Conservation (phyloP, 1,140 invertebrate species). For the Asobara japonica region DNA sequence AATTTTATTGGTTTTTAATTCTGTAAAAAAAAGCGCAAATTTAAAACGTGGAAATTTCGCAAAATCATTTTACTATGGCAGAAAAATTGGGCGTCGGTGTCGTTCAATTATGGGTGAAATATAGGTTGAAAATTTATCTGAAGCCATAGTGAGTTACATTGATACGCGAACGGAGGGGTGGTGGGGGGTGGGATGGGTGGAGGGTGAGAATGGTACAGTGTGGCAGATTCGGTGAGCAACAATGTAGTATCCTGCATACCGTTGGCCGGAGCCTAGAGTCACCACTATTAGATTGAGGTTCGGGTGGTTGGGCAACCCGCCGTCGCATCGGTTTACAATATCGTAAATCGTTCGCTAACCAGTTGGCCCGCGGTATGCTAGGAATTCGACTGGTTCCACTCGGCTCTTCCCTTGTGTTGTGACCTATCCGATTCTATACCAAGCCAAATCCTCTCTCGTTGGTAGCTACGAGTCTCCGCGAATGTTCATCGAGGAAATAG, state of each 20-base stretch:
- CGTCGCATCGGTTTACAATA: conserved; percentile 64
- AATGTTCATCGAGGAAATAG: conserved; percentile 16
- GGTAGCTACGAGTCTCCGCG: conserved; percentile 12
- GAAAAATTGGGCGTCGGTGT: too few relatives aligned
- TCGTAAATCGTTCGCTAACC: conserved; percentile 65
- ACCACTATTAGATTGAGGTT: conserved; percentile 62
- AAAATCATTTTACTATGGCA: too few relatives aligned
- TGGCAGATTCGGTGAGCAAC: conserved; percentile 35
- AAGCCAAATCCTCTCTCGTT: conserved; percentile 14
- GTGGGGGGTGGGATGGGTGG: conserved; percentile 22
- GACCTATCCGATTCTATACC: conserved; percentile 26
- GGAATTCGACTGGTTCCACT: conserved; percentile 53
- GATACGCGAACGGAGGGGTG: conserved; percentile 1
- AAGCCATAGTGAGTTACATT: conserved; percentile 5
- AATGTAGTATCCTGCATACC: conserved; percentile 42
- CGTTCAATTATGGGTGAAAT: too few relatives aligned
- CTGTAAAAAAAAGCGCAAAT: too few relatives aligned
- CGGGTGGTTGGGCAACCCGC: conserved; percentile 46
- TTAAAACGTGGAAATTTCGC: too few relatives aligned
- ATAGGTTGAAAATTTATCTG: background rate
- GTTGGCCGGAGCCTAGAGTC: conserved; percentile 48
- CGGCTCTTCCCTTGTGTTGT: conserved; percentile 32
- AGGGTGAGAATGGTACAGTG: conserved; percentile 28
- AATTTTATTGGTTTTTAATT: too few relatives aligned
- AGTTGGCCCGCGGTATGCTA: conserved; percentile 59